Base-by-base conservation (phyloP, 2,113 vertebrate species). In the Pomatorhinus ruficollis region DNA sequence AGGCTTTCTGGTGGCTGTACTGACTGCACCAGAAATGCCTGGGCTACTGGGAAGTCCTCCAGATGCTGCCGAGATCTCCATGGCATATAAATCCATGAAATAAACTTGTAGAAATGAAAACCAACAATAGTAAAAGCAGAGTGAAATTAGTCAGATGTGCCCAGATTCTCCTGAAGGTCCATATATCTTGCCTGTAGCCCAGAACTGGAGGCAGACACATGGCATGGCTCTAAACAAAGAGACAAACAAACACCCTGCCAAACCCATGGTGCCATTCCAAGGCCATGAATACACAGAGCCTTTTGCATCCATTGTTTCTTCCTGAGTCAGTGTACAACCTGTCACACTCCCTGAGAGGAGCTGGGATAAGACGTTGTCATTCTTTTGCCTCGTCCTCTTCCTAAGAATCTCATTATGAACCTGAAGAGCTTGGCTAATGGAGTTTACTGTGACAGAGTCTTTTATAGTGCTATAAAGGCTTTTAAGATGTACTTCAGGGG, bases 401-500 rank as follows among this genome's bases (percentile, higher is more conserved):
- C 21, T 6, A 70, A 94, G 90, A 96, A 97, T 91, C 89, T 93
- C 93, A 94, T 96, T 95, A 95, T 10, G 15, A 95, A 97, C 90
- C 87, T 85, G 95, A 97, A 97, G 86, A 94, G 90, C 83, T 95
- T 25, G 0, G 83, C 90, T 98, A 97, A 97, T 87, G 78, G 95
- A 95, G 94, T 97, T 97, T 96, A 97, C 97, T 97, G 83, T 91
- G 94, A 96, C 97, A 98, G 89, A 93, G 90, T 96, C 96, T 97
- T 97, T 97, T 97, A 97, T 94, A 93, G 95, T 74, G 90, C 94
- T 91, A 97, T 98, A 97, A 97, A 97, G 95, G 69, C 85, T 97
- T 97, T 98, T 96, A 98, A 97, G 97, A 98, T 81, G 93, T 97
- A 97, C 97, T 98, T 98, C 95, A 97, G 97, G 90, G 97, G 88